Evolutionary conservation across 2,888 invertebrate species (phyloP).

Genomic region (Macrosoma leucophasiata): DNA sequence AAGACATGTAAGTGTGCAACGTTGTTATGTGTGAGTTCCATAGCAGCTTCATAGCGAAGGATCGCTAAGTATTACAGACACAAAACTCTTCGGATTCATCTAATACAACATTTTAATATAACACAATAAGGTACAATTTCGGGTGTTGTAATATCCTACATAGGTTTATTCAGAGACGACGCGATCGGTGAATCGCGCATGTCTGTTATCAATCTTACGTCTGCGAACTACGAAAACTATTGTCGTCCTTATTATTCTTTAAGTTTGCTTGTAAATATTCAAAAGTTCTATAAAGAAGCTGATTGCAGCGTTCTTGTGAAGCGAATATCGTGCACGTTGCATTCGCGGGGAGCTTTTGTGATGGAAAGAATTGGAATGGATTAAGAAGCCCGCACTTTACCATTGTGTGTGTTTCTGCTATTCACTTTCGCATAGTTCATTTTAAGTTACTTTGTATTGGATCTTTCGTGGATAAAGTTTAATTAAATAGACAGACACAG

Average conservation of each 20-base stretch:
- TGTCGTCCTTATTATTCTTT: slow-evolving; percentile 59
- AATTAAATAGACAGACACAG: too few species aligned
- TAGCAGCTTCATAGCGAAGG: slow-evolving; percentile 45
- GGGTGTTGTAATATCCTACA: slow-evolving; percentile 27
- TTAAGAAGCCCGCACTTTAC: too few species aligned
- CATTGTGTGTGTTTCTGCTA: too few species aligned
- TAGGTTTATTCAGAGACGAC: slow-evolving; percentile 43
- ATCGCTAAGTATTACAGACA: slow-evolving; percentile 50
- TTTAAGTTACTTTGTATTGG: too few species aligned
- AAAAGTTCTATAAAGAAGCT: slow-evolving; percentile 15
- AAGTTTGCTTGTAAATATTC: slow-evolving; percentile 39
- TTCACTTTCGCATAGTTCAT: too few species aligned
- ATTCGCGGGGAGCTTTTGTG: too few species aligned
- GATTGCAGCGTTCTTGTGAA: slow-evolving; percentile 14
- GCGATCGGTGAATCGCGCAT: slow-evolving; percentile 54
- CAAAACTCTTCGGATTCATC: slow-evolving; percentile 30
- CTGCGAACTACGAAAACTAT: slow-evolving; percentile 60
- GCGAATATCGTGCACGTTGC: slow-evolving; percentile 10
- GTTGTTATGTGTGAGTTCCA: slow-evolving; percentile 34
- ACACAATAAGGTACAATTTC: slow-evolving; percentile 39
- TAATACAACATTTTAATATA: slow-evolving; percentile 37
- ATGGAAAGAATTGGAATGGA: slow-evolving; percentile 9
- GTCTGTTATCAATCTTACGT: slow-evolving; percentile 54
- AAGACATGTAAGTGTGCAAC: slow-evolving; percentile 35
- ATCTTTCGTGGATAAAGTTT: too few species aligned